Evolutionary conservation across 2,113 vertebrate genomes (phyloP), one percentile per base, ranked within the genome.

Genomic region (Amia ocellicauda): DNA sequence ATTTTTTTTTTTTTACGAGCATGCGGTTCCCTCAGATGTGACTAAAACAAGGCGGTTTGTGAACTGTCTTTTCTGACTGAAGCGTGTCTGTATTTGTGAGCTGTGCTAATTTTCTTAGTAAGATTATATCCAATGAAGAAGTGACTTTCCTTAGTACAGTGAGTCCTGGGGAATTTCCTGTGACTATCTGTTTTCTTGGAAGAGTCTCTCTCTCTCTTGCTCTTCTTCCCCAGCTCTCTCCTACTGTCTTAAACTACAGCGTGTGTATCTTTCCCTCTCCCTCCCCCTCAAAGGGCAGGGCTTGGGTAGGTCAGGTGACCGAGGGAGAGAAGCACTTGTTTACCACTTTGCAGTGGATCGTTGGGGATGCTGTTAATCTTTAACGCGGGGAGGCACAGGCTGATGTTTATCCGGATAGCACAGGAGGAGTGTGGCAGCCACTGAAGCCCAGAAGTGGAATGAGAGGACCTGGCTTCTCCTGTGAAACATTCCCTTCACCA

Each of bases 291-390:
- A 47, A 45, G 14, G 40, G 41, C 42, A 28, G 41, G 24, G 58
- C 24, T 60, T 10, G 42, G 23, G 5, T 14, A 47, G 42, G 58
- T 45, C 23, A 26, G 24, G 58, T 47, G 58, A 60, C 31, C n/a
- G 7, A 36, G 31, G 42, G 27, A 19, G n/a, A n/a, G 42, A 45
- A 60, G 58, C 41, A 9, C 58, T 60, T 60, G 58, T 60, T 60
- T 60, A 60, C 45, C 42, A 22, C 4, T 10, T 41, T 45, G 13
- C 58, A 45, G 41, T 47, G 28, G 31, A n/a, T 41, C 5, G 31
- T 3, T 20, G 29, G 56, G 31, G 29, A 4, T 19, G 31, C 31
- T 40, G 29, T 58, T 58, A 58, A 58, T 41, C 31, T 47, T 60
- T 47, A 60, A 47, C 41, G 10, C n/a, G 17, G 5, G 17, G 24